These are phyloP conservation scores for Meloe dianella DNA, from an alignment of 2,888 invertebrate genomes.

Conservation along the genomic window DNA sequence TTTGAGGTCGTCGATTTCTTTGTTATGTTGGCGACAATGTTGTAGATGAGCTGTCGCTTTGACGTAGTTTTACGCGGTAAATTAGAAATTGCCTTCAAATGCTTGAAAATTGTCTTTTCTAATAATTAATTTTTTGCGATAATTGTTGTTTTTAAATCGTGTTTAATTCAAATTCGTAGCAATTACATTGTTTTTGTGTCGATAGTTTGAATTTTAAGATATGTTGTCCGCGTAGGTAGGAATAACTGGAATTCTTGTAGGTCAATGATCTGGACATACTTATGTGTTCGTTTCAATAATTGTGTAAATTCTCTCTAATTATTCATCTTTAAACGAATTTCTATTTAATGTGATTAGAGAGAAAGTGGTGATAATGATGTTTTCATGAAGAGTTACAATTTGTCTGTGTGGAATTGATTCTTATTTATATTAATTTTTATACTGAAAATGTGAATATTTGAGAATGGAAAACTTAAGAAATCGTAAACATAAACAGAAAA, in stretches of 20 bases:
- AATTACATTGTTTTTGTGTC: not conserved
- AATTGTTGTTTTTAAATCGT: not conserved
- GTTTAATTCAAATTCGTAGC: not conserved
- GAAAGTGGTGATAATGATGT: not conserved
- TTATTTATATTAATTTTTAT: not conserved
- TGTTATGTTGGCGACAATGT: not conserved
- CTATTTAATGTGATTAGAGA: not conserved
- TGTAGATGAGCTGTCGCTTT: not conserved
- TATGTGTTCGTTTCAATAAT: not conserved
- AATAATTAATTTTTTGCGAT: not conserved
- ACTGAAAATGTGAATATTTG: not conserved
- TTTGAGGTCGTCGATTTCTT: not conserved
- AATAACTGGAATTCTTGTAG: not conserved
- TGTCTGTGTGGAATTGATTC: not conserved
- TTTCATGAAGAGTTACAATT: not conserved
- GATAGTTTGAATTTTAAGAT: not conserved
- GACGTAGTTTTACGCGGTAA: not conserved
- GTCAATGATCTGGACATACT: not conserved
- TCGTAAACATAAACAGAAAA: conserved; percentile 31
- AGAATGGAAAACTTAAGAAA: conserved; percentile 35
- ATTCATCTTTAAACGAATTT: not conserved
- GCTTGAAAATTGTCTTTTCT: not conserved
- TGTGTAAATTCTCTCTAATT: not conserved
- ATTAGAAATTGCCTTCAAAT: not conserved
- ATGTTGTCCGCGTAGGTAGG: not conserved